phyloP scores from a whole-genome alignment of 2,113 vertebrate genomes.

The Platanista minor region DNA sequence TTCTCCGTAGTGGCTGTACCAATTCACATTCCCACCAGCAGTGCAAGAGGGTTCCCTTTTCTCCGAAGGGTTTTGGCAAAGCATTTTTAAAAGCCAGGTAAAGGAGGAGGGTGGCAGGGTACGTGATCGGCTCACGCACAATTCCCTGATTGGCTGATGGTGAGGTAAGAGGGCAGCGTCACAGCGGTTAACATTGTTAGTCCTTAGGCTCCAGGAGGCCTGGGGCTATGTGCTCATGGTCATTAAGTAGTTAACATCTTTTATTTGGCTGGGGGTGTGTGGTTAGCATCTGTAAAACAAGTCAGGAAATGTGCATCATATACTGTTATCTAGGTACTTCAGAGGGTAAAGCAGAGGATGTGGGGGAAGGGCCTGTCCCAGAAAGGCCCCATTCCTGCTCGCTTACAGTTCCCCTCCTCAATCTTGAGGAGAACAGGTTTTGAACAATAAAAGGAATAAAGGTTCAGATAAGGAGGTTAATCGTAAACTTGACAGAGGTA shows the following conservation, averaged over 20 bases:
- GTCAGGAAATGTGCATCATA: neutral
- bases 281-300: neutral
- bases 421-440: neutral
- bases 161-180: neutral
- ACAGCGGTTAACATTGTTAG: neutral
- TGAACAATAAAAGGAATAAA: neutral
- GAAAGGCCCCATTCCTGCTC: neutral
- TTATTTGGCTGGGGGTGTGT: neutral
- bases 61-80: too few species aligned
- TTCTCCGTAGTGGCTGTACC: too few species aligned
- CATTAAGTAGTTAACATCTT: neutral
- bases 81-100: too few species aligned
- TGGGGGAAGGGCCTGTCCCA: neutral
- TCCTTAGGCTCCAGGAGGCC: neutral
- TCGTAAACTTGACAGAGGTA: neutral
- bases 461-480: neutral
- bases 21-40: too few species aligned
- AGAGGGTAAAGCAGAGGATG: neutral
- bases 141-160: neutral
- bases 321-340: neutral
- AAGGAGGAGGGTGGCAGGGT: neutral
- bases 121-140: rapidly evolving
- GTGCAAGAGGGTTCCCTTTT: too few species aligned
- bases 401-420: neutral
- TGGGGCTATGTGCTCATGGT: neutral